These are phyloP conservation scores for Cinclus cinclus DNA, from an alignment of 2,113 vertebrate genomes.

Conservation along the genomic window DNA sequence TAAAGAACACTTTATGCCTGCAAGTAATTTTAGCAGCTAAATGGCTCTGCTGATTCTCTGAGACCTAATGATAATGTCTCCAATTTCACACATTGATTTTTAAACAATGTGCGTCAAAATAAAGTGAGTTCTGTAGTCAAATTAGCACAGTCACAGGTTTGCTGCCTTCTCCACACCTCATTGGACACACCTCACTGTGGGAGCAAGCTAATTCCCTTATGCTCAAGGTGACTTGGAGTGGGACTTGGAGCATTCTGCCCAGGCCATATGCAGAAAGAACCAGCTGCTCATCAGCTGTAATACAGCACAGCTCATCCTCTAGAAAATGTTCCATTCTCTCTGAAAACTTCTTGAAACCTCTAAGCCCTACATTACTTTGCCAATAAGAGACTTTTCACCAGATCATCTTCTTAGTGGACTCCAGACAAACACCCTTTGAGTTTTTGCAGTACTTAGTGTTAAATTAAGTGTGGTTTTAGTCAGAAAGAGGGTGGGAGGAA, in stretches of 20 bases:
- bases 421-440: background rate
- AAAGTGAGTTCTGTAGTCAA: background rate
- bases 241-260: background rate
- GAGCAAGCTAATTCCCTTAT: background rate
- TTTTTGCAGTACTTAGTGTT: background rate
- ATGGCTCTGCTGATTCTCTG: background rate
- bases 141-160: background rate
- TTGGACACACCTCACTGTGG: background rate
- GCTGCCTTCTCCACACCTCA: background rate
- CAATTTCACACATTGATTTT: constrained; percentile 28
- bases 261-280: background rate
- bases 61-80: constrained; percentile 1
- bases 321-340: background rate
- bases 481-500: background rate
- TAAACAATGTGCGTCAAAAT: background rate
- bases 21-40: constrained; percentile 32
- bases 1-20: background rate
- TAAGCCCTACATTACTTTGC: background rate
- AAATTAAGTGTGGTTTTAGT: background rate
- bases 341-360: background rate
- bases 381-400: background rate
- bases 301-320: background rate
- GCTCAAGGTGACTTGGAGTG: background rate
- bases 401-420: background rate
- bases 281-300: background rate